Conservation (phyloP, 2,888 invertebrate genomes). For the Erynnis tages region DNA sequence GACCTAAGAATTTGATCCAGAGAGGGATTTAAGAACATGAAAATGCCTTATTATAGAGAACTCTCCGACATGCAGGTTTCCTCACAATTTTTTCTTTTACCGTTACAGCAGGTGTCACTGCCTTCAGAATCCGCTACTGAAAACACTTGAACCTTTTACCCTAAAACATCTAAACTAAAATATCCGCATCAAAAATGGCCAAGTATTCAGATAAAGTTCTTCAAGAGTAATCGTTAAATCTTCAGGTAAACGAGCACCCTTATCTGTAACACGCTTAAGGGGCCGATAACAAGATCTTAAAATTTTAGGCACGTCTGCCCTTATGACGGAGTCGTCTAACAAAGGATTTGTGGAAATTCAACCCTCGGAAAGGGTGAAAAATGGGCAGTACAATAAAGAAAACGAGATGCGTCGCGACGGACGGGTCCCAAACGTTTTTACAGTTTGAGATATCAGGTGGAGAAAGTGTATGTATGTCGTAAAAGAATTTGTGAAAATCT, state of each 20-base stretch:
- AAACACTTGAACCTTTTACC: too few species aligned
- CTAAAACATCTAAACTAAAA: too few species aligned
- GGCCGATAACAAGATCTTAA: conserved; percentile 6
- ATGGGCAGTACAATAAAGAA: conserved; percentile 24
- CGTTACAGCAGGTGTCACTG: too few species aligned
- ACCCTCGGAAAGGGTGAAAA: conserved; percentile 29
- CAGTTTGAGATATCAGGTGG: too few species aligned
- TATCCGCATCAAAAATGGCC: not conserved
- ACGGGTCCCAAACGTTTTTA: conserved; percentile 7
- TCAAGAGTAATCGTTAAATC: not conserved
- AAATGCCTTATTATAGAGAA: too few species aligned
- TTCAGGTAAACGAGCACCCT: not conserved
- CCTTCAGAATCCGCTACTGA: too few species aligned
- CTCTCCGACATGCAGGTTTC: too few species aligned
- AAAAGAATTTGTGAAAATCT: too few species aligned
- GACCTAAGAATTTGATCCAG: too few species aligned
- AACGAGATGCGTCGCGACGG: conserved; percentile 10
- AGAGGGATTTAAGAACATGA: too few species aligned
- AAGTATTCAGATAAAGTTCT: not conserved
- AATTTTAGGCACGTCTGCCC: conserved; percentile 25
- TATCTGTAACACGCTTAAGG: not conserved
- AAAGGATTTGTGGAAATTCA: conserved; percentile 31
- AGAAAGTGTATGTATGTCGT: too few species aligned
- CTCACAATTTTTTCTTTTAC: too few species aligned
- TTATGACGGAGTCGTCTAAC: conserved; percentile 21